phyloP scores from a whole-genome alignment of 2,888 invertebrate species.

The Clepsis dumicolana region DNA sequence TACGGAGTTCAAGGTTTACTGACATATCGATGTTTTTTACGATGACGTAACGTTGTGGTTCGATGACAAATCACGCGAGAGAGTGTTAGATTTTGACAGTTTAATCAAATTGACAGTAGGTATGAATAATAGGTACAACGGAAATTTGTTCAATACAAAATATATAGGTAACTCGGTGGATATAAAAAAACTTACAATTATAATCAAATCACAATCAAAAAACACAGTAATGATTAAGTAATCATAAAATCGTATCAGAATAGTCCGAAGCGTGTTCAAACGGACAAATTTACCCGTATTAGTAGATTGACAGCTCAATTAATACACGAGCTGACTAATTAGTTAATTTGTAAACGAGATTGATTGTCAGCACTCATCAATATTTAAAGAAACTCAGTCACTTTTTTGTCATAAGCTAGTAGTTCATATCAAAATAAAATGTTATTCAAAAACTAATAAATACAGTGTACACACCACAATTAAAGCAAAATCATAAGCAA shows the following conservation, averaged over 20 bases:
- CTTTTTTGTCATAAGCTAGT: too few relatives aligned
- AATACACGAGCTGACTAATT: conserved; percentile 12
- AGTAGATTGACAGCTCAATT: conserved; percentile 18
- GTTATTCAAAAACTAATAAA: too few relatives aligned
- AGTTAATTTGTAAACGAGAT: conserved; percentile 25
- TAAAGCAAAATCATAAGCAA: too few relatives aligned
- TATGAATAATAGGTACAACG: too few relatives aligned
- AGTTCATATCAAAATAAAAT: background rate
- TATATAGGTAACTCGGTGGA: too few relatives aligned
- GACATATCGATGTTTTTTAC: conserved; percentile 18
- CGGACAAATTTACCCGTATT: background rate
- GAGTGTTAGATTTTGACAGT: background rate
- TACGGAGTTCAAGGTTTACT: conserved; percentile 32
- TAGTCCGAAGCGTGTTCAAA: conserved; percentile 12
- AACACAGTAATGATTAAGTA: too few relatives aligned
- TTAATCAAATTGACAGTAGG: background rate
- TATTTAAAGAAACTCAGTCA: conserved; percentile 6
- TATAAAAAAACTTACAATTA: too few relatives aligned
- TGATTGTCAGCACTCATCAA: conserved; percentile 11
- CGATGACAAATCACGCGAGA: conserved; percentile 11
- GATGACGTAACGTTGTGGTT: conserved; percentile 22
- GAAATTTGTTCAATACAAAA: too few relatives aligned
- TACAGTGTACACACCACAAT: too few relatives aligned
- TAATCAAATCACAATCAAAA: too few relatives aligned
- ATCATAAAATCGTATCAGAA: too few relatives aligned